Conservation (phyloP, 2,113 vertebrate genomes). For the Origma solitaria region DNA sequence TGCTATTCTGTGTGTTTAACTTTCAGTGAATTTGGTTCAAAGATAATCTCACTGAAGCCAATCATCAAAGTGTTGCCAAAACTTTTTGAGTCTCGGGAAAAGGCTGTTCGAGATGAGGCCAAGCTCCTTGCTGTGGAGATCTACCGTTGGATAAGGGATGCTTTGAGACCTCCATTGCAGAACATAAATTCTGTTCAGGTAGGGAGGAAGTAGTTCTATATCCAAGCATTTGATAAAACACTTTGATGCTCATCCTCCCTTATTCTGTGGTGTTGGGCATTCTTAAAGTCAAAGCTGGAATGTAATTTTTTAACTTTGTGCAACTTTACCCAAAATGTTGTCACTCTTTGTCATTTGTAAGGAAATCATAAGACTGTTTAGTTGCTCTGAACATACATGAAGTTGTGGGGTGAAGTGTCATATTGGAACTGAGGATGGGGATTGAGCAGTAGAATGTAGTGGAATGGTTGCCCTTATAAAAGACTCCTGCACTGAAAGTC, state of each 20-base stretch:
- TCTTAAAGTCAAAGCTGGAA: neutral
- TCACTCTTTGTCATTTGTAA: neutral
- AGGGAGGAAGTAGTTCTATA: neutral
- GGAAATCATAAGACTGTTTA: neutral
- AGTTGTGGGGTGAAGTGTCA: accelerated
- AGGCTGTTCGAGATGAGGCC: slow-evolving; percentile 94
- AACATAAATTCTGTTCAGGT: slow-evolving; percentile 97
- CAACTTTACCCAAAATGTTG: neutral
- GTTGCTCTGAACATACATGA: neutral
- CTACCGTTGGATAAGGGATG: slow-evolving; percentile 95
- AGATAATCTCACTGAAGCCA: slow-evolving; percentile 94
- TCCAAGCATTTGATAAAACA: neutral
- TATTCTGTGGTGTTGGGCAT: neutral
- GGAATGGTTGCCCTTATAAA: neutral
- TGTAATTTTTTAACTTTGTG: neutral
- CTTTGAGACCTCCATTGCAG: slow-evolving; percentile 87
- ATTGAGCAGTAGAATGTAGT: neutral
- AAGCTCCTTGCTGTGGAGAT: slow-evolving; percentile 93
- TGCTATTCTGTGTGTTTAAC: neutral
- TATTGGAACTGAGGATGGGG: neutral
- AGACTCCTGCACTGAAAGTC: neutral
- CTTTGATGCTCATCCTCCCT: neutral
- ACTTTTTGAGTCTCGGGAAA: slow-evolving; percentile 97
- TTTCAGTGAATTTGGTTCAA: slow-evolving; percentile 95
- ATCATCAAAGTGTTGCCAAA: slow-evolving; percentile 96